Evolutionary conservation across 2,113 vertebrate species (phyloP), one percentile per base, ranked within the genome.

Genomic region (Orientallactaga bullata): DNA sequence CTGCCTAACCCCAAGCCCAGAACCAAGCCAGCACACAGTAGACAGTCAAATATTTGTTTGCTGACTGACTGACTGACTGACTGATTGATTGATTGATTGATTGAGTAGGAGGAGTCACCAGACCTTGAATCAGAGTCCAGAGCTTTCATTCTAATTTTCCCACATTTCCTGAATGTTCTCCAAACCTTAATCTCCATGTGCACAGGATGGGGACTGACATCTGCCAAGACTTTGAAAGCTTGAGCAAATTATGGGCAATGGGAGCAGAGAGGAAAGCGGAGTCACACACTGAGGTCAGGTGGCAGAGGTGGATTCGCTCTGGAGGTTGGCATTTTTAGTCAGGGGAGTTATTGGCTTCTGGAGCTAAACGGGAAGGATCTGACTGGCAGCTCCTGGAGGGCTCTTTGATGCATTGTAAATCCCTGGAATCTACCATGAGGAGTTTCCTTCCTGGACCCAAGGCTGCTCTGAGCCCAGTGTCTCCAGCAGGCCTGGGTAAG

Each of bases 101-200:
- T 63, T 81, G 39, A 90, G n/a, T 78, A 1, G 37, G 26, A 76
- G 51, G 79, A 35, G 68, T 69, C 37, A 32, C 47, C 28, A 10
- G n/a, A 51, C 42, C 32, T 28, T 37, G 86, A 90, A 82, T 86
- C 81, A 63, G 83, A 87, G 78, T 30, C 51, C 63, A 42, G 72
- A n/a, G 63, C 39, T 95, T 42, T 20, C 77, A 66, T 63, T 94
- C 47, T 77, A 77, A 86, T 89, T 94, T 35, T 68, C 37, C 66
- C 28, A 35, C 47, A 89, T 89, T 81, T 74, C 71, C 51, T 79
- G 88, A 91, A 10, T 5, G 69, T 37, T 88, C 65, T 85, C 80
- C 39, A 65, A 92, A 72, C 61, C 37, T 94, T 24, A 69, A 16
- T 82, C 71, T 93, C 76, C 42, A 68, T 26, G 72, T 63, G 42